Evolutionary conservation across 2,113 vertebrate genomes (phyloP).

Genomic region (Chrysochloris asiatica): DNA sequence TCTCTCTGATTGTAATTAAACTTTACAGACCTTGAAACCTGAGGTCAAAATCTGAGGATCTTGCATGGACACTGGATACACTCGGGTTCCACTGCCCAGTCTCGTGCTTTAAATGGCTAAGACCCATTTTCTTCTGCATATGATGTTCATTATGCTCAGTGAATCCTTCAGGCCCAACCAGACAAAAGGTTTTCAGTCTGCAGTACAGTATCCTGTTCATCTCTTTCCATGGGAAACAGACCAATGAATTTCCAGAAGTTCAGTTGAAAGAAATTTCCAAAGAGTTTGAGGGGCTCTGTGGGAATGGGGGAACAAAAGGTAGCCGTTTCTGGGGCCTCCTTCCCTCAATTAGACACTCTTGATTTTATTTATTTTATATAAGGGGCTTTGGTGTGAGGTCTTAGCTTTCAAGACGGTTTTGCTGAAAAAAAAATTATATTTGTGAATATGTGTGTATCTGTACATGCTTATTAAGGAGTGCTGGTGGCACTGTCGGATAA

Average conservation of each 20-base stretch:
- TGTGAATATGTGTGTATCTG: background rate
- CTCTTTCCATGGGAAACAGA: background rate
- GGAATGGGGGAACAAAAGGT: background rate
- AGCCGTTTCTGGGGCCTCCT: background rate
- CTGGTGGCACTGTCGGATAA: too few relatives aligned
- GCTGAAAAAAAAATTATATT: background rate
- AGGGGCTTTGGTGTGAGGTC: background rate
- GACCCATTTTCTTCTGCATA: background rate
- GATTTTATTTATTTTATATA: background rate
- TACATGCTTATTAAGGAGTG: background rate
- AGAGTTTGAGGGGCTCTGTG: background rate
- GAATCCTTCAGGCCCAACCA: background rate
- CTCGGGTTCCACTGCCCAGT: too few relatives aligned
- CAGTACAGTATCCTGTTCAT: background rate
- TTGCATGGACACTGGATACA: rapidly evolving
- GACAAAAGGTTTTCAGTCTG: background rate
- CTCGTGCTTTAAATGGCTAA: background rate
- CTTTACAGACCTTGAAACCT: background rate
- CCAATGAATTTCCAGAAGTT: background rate
- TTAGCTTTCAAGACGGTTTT: background rate
- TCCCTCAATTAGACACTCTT: background rate
- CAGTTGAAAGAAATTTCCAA: background rate
- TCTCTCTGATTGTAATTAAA: background rate
- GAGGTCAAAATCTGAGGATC: too few relatives aligned
- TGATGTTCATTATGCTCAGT: background rate